Percentiles rank a stretch among this genome's conserved stretches.
phyloP scores from a whole-genome alignment of 2,113 vertebrate genomes.

The Nothoprocta pentlandii region DNA sequence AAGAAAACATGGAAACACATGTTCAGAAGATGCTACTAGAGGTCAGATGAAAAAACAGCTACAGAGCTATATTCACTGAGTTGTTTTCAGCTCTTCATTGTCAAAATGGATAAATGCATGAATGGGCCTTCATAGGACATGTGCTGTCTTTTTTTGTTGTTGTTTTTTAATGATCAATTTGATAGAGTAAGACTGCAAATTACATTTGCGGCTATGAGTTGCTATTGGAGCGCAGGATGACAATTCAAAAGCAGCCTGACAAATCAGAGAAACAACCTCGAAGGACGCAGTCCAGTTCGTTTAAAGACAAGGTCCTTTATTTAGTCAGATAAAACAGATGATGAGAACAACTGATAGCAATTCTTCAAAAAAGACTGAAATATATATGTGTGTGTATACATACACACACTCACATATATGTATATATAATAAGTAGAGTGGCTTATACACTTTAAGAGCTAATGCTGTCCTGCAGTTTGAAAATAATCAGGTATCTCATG shows the following conservation, averaged over 20 bases:
- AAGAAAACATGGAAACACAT: neutral
- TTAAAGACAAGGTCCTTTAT: neutral
- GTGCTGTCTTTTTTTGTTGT: neutral
- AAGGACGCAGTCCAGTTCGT: neutral
- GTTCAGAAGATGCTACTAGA: neutral
- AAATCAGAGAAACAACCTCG: neutral
- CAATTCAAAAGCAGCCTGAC: neutral
- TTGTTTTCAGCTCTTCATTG: neutral
- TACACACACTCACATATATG: too few species aligned
- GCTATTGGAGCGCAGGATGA: neutral
- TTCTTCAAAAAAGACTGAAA: neutral
- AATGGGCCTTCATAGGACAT: neutral
- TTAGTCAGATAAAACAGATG: neutral
- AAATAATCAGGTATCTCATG: neutral
- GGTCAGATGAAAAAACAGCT: neutral
- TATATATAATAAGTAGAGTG: neutral
- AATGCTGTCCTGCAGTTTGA: neutral
- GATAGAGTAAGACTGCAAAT: neutral
- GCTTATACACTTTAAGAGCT: neutral
- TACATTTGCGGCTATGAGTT: neutral
- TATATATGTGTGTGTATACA: too few species aligned
- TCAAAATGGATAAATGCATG: neutral
- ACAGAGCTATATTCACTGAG: neutral
- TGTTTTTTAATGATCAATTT: slow-evolving; percentile 5
- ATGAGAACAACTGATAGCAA: neutral